Percentiles rank a stretch among this genome's conserved stretches.
These are phyloP conservation scores for Cassiopea xamachana DNA, from an alignment of 30 jellyfish, hydroid and myxozoan species.

Conservation along the genomic window DNA sequence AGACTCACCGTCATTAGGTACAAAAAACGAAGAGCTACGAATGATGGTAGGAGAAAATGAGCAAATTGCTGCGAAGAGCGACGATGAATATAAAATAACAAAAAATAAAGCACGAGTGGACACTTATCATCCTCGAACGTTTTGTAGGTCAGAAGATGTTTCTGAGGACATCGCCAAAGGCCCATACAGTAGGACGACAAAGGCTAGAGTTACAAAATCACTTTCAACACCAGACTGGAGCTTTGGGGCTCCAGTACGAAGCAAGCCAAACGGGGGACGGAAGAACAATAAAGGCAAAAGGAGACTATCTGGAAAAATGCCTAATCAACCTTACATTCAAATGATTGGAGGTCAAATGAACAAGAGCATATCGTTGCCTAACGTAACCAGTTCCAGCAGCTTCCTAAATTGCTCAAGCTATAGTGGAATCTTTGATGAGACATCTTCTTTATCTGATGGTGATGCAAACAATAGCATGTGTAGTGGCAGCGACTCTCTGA, in stretches of 20 bases:
- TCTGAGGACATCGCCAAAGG: neutral
- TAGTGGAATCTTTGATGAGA: neutral
- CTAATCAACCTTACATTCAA: neutral
- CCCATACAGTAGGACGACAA: too few relatives aligned
- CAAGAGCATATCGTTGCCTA: constrained; percentile 5
- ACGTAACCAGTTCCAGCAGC: neutral
- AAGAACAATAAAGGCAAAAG: neutral
- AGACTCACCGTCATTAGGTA: constrained; percentile 27
- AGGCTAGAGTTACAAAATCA: too few relatives aligned
- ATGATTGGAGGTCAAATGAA: constrained; percentile 22
- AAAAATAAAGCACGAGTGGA: neutral
- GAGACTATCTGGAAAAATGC: neutral
- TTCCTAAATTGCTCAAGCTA: neutral
- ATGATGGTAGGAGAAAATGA: neutral
- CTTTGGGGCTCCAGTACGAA: neutral
- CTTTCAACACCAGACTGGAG: too few relatives aligned
- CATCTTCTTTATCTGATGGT: neutral
- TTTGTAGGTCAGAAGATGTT: neutral
- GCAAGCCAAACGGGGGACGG: neutral
- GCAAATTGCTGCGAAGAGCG: neutral
- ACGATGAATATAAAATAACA: neutral
- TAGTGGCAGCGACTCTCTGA: neutral
- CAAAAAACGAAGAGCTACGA: neutral
- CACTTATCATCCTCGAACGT: neutral
- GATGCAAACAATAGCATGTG: neutral